phyloP scores from a whole-genome alignment of 2,888 invertebrate species.

The Scaptomyza tumidula region DNA sequence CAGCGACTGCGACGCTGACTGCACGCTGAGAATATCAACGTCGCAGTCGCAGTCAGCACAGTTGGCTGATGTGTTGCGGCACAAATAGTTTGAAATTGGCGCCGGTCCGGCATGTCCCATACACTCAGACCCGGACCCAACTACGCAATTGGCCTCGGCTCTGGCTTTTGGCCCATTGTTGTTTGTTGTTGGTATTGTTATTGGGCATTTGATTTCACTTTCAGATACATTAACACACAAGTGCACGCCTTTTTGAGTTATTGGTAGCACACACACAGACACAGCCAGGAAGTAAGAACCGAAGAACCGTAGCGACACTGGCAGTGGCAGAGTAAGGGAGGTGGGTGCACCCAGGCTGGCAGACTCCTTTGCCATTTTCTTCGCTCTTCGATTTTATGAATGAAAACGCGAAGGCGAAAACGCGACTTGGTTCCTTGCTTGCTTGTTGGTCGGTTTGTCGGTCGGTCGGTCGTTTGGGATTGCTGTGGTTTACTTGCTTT shows the following conservation, averaged over 20 bases:
- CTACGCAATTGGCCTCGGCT: conserved; percentile 46
- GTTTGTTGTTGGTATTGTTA: conserved; percentile 22
- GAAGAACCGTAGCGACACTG: background rate
- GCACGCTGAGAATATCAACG: conserved; percentile 29
- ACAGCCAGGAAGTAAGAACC: conserved; percentile 1
- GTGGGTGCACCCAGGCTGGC: conserved; percentile 3
- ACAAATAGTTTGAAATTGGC: conserved; percentile 74
- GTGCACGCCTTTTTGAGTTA: conserved; percentile 79
- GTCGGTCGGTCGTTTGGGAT: conserved; percentile 48
- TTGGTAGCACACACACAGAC: conserved; percentile 53
- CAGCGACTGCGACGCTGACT: conserved; percentile 19
- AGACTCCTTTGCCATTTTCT: conserved; percentile 71
- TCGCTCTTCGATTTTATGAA: conserved; percentile 80
- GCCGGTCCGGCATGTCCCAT: conserved; percentile 55
- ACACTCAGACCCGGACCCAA: conserved; percentile 25
- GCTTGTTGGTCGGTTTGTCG: conserved; percentile 51
- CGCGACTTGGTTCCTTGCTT: conserved; percentile 63
- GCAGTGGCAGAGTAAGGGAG: background rate
- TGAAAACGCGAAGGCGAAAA: conserved; percentile 72
- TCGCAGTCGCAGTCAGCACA: conserved; percentile 36
- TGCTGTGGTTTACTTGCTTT: conserved; percentile 54
- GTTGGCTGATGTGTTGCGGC: conserved; percentile 24
- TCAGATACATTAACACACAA: conserved; percentile 76
- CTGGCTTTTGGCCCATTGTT: conserved; percentile 6
- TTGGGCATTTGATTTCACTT: conserved; percentile 71